Percentiles rank a stretch among this genome's conserved stretches.
These are phyloP conservation scores for Ataeniobius toweri DNA, from an alignment of 2,797 vertebrate species.

Conservation along the genomic window DNA sequence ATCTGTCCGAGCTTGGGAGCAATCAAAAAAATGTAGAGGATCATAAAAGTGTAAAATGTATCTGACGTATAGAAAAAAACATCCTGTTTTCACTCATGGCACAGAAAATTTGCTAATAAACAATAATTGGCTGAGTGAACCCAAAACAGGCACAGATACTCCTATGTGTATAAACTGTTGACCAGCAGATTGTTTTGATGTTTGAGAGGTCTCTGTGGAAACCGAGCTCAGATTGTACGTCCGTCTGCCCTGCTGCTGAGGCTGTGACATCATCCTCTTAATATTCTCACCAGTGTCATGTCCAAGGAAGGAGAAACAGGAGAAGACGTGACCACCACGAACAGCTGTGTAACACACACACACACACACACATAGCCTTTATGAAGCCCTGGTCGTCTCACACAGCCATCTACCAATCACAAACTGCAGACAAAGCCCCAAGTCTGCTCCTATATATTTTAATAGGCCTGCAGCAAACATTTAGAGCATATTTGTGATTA, in stretches of 20 bases:
- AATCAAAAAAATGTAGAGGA: background rate
- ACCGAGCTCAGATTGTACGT: constrained; percentile 69
- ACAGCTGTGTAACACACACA: constrained; percentile 66
- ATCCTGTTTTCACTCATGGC: background rate
- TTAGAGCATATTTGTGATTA: background rate
- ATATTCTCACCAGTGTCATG: constrained; percentile 75
- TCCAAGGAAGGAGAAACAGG: constrained; percentile 74
- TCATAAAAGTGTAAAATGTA: background rate
- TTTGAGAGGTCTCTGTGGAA: constrained; percentile 78
- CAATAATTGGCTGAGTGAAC: background rate
- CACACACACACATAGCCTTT: constrained; percentile 24
- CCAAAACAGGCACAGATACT: background rate
- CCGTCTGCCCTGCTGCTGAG: constrained; percentile 49
- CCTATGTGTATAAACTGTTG: constrained; percentile 22
- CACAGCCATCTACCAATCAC: constrained; percentile 16
- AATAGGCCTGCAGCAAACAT: background rate
- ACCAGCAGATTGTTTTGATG: constrained; percentile 65
- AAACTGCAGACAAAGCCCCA: constrained; percentile 2
- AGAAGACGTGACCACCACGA: constrained; percentile 65
- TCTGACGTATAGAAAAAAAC: too few relatives aligned
- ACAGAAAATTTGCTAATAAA: background rate
- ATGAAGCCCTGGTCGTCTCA: constrained; percentile 13
- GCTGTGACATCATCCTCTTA: constrained; percentile 76
- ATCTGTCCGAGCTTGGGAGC: background rate
- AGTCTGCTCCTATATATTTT: background rate